Evolutionary conservation across 2,113 vertebrate genomes (phyloP).

Genomic region (Cryptotis parvus): DNA sequence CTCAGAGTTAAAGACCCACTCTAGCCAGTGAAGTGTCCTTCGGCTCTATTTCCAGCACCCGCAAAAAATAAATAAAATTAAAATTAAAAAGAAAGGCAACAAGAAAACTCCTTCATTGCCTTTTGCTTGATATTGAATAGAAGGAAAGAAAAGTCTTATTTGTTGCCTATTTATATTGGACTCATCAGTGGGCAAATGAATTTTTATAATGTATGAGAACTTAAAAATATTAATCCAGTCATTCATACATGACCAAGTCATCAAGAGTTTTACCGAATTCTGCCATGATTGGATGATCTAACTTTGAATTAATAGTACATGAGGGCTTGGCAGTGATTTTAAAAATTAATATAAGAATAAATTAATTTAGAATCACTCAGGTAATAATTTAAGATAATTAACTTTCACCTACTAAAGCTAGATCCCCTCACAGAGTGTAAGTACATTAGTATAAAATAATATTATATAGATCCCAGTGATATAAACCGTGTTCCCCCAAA

Average conservation of each 20-base stretch:
- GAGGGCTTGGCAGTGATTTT: not conserved
- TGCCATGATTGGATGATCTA: not conserved
- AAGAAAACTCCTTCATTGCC: not conserved
- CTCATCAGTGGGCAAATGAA: not conserved
- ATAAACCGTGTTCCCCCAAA: not conserved
- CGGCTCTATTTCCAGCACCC: no score
- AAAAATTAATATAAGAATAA: not conserved
- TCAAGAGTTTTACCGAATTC: not conserved
- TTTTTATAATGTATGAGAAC: not conserved
- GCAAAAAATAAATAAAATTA: no score
- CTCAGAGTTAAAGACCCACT: no score
- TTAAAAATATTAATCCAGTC: not conserved
- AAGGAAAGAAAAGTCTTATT: no score
- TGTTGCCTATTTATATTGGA: not conserved
- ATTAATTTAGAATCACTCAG: not conserved
- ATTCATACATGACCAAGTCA: not conserved
- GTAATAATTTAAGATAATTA: constrained; percentile 59
- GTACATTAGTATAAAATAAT: no score
- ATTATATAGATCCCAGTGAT: not conserved
- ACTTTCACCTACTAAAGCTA: not conserved
- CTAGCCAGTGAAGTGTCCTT: no score
- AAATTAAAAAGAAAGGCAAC: no score
- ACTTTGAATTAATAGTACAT: not conserved
- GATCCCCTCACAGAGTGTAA: not conserved
- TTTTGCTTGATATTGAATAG: not conserved